Evolutionary conservation across 2,113 vertebrate genomes (phyloP).

Genomic region (Lamprotornis superbus): DNA sequence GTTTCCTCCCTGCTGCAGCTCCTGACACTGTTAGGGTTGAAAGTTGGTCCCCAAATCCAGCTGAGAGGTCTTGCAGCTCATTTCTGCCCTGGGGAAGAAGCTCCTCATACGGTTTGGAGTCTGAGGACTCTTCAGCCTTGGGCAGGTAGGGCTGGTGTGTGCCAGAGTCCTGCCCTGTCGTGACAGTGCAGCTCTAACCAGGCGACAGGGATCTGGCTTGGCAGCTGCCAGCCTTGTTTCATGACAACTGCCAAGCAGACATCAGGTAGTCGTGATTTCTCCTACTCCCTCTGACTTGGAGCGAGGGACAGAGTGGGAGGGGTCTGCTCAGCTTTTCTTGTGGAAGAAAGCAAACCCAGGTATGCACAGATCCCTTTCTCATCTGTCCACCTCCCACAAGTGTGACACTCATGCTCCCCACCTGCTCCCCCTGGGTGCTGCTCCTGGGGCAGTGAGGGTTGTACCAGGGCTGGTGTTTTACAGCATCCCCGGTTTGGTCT

Average conservation of each 20-base stretch:
- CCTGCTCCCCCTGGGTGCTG: not conserved
- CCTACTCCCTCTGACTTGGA: constrained; percentile 45
- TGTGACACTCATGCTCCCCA: not conserved
- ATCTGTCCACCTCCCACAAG: accelerated
- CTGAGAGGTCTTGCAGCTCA: not conserved
- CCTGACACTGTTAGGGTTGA: accelerated
- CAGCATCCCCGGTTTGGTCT: not conserved
- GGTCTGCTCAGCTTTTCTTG: not conserved
- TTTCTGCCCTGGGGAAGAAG: not conserved
- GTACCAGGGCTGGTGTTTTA: not conserved
- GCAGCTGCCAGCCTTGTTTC: constrained; percentile 12
- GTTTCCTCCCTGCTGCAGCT: not conserved
- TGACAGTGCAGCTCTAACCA: not conserved
- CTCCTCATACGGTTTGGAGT: accelerated
- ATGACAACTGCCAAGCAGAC: not conserved
- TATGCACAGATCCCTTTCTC: not conserved
- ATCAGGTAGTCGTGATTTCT: constrained; percentile 58
- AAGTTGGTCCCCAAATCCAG: not conserved
- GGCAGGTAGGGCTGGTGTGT: not conserved
- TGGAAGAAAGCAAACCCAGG: not conserved
- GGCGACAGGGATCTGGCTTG: not conserved
- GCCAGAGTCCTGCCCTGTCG: not conserved
- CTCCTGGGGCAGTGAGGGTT: not conserved
- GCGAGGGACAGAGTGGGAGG: constrained; percentile 22
- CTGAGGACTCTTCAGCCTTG: not conserved